Evolutionary conservation across 2,888 invertebrate genomes (phyloP).

Genomic region (Papilio elwesi): DNA sequence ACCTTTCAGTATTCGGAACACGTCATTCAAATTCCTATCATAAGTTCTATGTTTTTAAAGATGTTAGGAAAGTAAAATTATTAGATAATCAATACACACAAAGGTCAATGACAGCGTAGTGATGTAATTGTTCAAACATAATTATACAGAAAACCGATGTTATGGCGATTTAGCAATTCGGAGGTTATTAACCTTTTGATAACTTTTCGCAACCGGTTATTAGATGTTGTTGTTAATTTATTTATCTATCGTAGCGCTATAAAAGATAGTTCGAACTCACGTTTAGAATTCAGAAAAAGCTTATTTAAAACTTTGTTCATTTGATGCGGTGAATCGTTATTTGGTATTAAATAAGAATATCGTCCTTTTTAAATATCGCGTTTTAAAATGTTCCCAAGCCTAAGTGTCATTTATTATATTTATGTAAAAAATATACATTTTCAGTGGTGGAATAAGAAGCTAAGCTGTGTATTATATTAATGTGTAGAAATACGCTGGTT

Average conservation of each 20-base stretch:
- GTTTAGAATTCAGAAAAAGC: background rate
- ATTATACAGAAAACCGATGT: slow-evolving; percentile 15
- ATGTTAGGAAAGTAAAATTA: background rate
- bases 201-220: slow-evolving; percentile 11
- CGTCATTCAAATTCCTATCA: background rate
- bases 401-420: too few species aligned
- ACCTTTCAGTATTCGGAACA: too few species aligned
- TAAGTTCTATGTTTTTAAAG: background rate
- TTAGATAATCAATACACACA: background rate
- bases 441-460: too few species aligned
- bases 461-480: too few species aligned
- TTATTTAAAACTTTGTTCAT: too few species aligned
- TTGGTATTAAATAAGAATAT: too few species aligned
- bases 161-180: slow-evolving; percentile 14
- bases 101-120: slow-evolving; percentile 24
- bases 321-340: background rate
- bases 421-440: too few species aligned
- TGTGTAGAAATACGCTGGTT: too few species aligned
- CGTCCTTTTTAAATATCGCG: too few species aligned
- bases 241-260: slow-evolving; percentile 4
- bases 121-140: slow-evolving; percentile 20
- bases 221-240: slow-evolving; percentile 9
- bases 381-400: too few species aligned
- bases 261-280: background rate
- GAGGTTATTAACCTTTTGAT: slow-evolving; percentile 14